Conservation (phyloP, 2,888 invertebrate species). For the Drosophila recens region DNA sequence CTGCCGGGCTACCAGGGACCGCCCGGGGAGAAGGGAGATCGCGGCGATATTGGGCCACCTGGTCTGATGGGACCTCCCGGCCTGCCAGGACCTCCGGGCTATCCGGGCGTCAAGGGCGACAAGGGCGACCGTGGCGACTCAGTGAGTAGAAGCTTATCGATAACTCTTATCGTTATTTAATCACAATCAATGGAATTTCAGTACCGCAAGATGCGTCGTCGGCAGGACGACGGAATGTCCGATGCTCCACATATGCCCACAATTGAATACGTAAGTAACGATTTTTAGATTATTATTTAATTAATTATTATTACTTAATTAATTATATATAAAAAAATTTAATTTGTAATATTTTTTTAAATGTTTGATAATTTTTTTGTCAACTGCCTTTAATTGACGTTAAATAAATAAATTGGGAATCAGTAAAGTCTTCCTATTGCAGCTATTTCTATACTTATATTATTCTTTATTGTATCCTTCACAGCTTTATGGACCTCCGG, state of each 20-base stretch:
- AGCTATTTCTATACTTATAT: not conserved
- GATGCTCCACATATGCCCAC: constrained; percentile 85
- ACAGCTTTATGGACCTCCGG: constrained; percentile 88
- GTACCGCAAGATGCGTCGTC: constrained; percentile 86
- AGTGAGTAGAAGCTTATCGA: constrained; percentile 87
- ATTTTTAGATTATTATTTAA: no score
- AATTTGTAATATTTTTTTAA: no score
- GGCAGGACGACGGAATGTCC: constrained; percentile 85
- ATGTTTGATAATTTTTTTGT: no score
- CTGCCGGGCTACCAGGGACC: constrained; percentile 91
- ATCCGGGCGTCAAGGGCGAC: constrained; percentile 95
- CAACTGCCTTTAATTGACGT: no score
- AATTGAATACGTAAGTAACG: constrained; percentile 84
- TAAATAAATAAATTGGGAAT: no score
- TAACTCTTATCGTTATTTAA: not conserved
- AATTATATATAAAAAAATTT: no score
- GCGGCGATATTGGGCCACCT: constrained; percentile 95
- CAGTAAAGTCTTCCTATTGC: constrained; percentile 1
- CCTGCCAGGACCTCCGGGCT: constrained; percentile 92
- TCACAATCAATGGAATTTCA: constrained; percentile 58
- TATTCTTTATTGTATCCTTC: not conserved
- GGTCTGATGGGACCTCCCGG: constrained; percentile 98
- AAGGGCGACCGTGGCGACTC: constrained; percentile 97
- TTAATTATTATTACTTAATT: no score
- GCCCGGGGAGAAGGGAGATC: constrained; percentile 92